Base-by-base conservation (phyloP, 37 sponge, comb jelly and placozoan species). In the Spongilla lacustris region DNA sequence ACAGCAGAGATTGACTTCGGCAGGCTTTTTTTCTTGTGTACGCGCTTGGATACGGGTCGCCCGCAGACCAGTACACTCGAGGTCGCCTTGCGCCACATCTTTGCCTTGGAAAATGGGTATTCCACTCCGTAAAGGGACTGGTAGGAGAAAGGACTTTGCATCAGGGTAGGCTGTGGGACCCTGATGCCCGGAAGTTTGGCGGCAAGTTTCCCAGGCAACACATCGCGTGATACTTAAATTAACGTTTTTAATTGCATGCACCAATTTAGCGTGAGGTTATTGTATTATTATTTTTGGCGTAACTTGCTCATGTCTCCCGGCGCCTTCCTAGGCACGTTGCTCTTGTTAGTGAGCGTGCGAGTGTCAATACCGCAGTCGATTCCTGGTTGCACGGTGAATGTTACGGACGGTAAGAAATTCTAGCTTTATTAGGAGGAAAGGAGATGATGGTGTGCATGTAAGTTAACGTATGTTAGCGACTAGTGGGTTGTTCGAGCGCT, bases 71-170 rank as follows among this genome's bases (percentile, higher is more conserved):
- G 24, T 38, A n/a, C 49, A 26, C 29, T 38, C 21, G 49, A 67
- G 0, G 69, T 68, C 8, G 69, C 25, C 27, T 69, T 82, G 31
- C 68, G 28, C 31, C 41, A 75, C 22, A 14, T 31, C 50, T 41
- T 86, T 32, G 29, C 71, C 36, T 27, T 70, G 22, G 26, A 25
- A 8, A 68, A 21, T 2, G 89, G 89, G 29, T 89, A 84, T 36
- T 76, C 84, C 2, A 37, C 25, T 28, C 89, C 84, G 68, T 89
- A 83, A 67, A 73, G 23, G 14, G 49, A 79, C 14, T n/a, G 29
- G 73, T 89, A 74, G 48, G 84, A 89, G 35, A 89, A 70, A 29
- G 89, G 89, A 70, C 89, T 89, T 29, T 80, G 68, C 31, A 80
- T 36, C 35, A 32, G 13, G 32, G 29, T 25, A 2, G 35, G 35